Evolutionary conservation across 2,888 invertebrate genomes (phyloP), one percentile per base, ranked within the genome.

Genomic region (Troilus luridus): DNA sequence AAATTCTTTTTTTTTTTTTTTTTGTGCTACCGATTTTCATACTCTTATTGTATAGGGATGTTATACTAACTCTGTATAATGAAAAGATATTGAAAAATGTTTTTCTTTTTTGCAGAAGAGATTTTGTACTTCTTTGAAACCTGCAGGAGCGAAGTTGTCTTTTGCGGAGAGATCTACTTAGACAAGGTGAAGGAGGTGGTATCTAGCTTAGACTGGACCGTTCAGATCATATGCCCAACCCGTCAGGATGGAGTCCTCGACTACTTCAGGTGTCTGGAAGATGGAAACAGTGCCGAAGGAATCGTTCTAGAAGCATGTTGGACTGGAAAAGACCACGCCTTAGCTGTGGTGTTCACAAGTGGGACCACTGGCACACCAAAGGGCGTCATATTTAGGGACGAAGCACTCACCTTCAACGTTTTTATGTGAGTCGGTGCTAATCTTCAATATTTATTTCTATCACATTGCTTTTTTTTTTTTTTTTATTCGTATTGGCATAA

Each of bases 281-380:
- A 64, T n/a, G 64, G 64, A 19, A 64, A 64, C n/a, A 56, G 56
- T 58, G 88, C 21, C 0, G 88, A 88, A 59, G 24, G 24, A 0
- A 88, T 58, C 19, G 56, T 24, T 8, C 24, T 58, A 24, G 88
- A 58, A 41, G 54, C 24, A 56, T 59, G 58, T 58, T 59, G 58
- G 24, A 24, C 58, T 41, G 88, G 88, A 19, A 56, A 56, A 14
- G 88, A 88, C 19, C 88, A 88, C 14, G n/a, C 88, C 9, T n/a
- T 88, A 7, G 5, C 58, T 62, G 60, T 91, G 17, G 58, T 91
- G 89, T 91, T 91, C 81, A 91, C 91, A 12, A 91, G 91, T 54
- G 91, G 91, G 27, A 91, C 91, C 21, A 89, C 91, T 19, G 91
- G 91, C 1, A 27, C 54, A 9, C 91, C 91, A n/a, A 91, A 91